Conservation (phyloP, 2,113 vertebrate genomes). For the Ceyx melanurus region DNA sequence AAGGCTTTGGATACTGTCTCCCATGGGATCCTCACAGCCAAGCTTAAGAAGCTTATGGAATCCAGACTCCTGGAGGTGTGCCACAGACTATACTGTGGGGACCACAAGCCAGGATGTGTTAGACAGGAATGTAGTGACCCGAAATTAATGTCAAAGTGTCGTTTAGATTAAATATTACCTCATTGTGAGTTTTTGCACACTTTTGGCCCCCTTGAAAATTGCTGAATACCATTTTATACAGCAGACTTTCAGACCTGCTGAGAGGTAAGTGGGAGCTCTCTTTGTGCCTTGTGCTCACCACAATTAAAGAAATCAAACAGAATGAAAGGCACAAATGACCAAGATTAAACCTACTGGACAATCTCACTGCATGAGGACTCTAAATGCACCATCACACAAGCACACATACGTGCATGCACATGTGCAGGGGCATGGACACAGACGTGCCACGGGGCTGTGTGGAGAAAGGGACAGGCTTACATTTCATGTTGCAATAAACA, state of each 20-base stretch:
- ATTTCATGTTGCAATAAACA: background rate
- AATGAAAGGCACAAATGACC: background rate
- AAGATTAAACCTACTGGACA: background rate
- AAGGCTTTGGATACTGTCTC: no score
- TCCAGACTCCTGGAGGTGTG: background rate
- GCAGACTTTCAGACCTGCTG: background rate
- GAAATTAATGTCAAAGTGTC: background rate
- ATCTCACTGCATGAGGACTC: background rate
- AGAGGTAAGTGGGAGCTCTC: background rate
- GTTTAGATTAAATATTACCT: background rate
- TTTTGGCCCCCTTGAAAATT: background rate
- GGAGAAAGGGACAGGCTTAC: background rate
- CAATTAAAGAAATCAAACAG: background rate
- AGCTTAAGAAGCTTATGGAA: background rate
- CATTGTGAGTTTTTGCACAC: background rate
- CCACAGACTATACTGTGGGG: background rate
- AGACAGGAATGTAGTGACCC: background rate
- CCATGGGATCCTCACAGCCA: no score
- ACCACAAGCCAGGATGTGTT: background rate
- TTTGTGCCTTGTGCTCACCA: background rate
- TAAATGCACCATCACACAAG: background rate
- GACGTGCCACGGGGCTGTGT: no score
- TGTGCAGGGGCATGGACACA: accelerated
- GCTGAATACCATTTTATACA: background rate
- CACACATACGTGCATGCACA: no score